Evolutionary conservation across 64 coral and sea anemone species (phyloP).

Genomic region (Exaiptasia diaphana): DNA sequence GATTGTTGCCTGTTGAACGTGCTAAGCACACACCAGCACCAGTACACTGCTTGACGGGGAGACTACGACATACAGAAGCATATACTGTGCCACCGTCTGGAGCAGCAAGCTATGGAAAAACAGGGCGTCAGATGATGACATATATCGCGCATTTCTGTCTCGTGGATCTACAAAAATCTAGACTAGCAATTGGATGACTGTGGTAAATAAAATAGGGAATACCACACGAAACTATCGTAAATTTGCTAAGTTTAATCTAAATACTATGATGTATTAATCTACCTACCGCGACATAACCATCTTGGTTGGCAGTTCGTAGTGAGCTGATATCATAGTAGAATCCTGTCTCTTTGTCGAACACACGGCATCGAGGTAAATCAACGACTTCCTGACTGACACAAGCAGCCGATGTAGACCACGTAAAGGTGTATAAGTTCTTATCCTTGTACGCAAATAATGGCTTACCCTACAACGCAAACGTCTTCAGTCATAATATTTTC

Average conservation of each 20-base stretch:
- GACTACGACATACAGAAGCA: not conserved
- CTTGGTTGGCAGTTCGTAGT: too few species aligned
- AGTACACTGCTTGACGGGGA: not conserved
- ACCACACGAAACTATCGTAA: too few species aligned
- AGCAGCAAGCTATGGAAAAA: not conserved
- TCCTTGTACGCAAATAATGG: not conserved
- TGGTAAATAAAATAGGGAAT: too few species aligned
- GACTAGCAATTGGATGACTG: too few species aligned
- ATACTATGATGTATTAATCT: too few species aligned
- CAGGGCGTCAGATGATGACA: too few species aligned
- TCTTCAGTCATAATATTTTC: not conserved
- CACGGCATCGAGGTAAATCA: conserved; percentile 3
- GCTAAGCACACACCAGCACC: conserved; percentile 15
- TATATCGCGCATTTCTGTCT: too few species aligned
- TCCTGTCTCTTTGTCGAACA: conserved; percentile 30
- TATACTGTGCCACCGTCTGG: not conserved
- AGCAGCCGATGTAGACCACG: conserved; percentile 31
- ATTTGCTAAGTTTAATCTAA: too few species aligned
- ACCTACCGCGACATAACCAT: too few species aligned
- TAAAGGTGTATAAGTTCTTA: not conserved
- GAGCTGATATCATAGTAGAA: conserved; percentile 17
- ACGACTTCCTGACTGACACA: not conserved
- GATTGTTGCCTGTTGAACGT: not conserved
- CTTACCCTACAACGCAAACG: not conserved
- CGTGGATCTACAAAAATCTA: too few species aligned